phyloP scores from a whole-genome alignment of 2,797 vertebrate species.

The Cyprinodon diabolis region DNA sequence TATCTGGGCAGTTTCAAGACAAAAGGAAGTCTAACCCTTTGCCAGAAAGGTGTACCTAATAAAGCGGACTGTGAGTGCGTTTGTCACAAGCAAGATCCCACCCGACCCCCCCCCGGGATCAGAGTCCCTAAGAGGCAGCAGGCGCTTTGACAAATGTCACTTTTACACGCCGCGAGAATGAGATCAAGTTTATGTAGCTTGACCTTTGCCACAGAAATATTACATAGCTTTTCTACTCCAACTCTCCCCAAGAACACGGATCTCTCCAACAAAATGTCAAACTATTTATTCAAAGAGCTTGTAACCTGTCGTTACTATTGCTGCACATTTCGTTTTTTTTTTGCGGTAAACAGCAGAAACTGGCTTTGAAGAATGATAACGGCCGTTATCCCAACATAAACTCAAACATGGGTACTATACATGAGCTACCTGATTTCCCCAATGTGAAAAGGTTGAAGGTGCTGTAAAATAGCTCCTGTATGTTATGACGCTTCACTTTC shows the following conservation, averaged over 20 bases:
- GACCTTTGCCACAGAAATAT: conserved; percentile 4
- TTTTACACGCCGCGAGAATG: not conserved
- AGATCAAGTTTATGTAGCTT: conserved; percentile 1
- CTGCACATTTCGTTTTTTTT: not conserved
- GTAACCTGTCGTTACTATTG: not conserved
- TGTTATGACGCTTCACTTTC: conserved; percentile 20
- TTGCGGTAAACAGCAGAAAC: not conserved
- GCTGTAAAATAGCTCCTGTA: not conserved
- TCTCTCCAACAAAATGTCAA: not conserved
- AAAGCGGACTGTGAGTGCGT: not conserved
- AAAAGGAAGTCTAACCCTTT: too few species aligned
- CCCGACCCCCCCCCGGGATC: too few species aligned
- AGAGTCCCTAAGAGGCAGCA: not conserved
- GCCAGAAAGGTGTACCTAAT: not conserved
- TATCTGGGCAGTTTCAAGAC: too few species aligned
- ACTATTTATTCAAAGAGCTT: conserved; percentile 5
- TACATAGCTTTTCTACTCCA: not conserved
- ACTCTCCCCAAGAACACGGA: not conserved
- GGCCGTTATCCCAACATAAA: conserved; percentile 9
- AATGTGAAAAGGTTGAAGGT: conserved; percentile 4
- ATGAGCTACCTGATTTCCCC: conserved; percentile 10
- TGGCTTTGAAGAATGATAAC: not conserved
- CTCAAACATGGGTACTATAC: not conserved
- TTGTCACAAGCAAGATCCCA: not conserved
- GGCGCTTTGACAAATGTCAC: conserved; percentile 3